Conservation (phyloP, 2,888 invertebrate species). For the Hymenopus coronatus region DNA sequence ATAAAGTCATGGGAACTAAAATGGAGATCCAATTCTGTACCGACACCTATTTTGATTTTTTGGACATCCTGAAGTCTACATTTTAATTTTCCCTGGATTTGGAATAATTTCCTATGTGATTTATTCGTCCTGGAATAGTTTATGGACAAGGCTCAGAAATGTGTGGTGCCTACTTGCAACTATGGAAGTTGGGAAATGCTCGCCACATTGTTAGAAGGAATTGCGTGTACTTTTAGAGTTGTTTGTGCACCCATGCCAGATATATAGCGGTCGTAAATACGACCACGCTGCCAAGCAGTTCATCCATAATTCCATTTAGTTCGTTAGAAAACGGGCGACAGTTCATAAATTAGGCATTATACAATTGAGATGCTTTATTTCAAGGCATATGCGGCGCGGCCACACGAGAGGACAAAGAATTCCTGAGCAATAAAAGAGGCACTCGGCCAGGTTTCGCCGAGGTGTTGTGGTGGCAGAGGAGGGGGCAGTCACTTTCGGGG, state of each 20-base stretch:
- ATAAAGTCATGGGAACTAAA: no score
- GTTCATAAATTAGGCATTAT: not conserved
- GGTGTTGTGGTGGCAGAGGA: not conserved
- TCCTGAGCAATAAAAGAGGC: not conserved
- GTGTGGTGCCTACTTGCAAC: no score
- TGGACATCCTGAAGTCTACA: no score
- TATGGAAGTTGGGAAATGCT: no score
- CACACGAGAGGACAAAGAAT: not conserved
- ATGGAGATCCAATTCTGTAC: no score
- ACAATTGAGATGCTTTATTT: not conserved
- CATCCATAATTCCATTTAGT: not conserved
- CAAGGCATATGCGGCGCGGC: not conserved
- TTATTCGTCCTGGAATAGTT: no score
- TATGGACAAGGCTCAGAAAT: no score
- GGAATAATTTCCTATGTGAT: no score
- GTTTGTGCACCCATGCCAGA: not conserved
- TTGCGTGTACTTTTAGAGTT: no score
- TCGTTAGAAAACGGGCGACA: not conserved
- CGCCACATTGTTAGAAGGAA: no score
- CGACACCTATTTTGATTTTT: no score
- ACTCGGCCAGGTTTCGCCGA: not conserved
- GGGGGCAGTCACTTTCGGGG: constrained; percentile 4
- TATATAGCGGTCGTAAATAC: not conserved
- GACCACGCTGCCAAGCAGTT: not conserved
- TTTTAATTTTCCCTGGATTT: no score